phyloP scores from a whole-genome alignment of 2,888 invertebrate genomes.

The Phrixothrix hirtus region DNA sequence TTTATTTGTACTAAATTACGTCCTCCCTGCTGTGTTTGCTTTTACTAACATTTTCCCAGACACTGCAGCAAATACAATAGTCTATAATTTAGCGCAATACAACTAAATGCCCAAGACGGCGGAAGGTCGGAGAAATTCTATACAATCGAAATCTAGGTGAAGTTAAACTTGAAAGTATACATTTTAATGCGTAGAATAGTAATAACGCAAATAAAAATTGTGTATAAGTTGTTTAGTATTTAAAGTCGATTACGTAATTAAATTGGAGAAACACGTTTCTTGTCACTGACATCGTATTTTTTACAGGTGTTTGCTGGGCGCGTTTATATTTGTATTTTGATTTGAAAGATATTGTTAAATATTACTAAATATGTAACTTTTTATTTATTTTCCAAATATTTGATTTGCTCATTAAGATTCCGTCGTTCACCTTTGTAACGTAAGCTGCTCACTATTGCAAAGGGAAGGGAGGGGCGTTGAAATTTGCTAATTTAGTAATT shows the following conservation, averaged over 20 bases:
- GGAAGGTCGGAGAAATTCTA: not conserved
- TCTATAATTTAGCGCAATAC: not conserved
- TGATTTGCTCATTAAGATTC: no score
- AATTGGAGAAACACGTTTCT: not conserved
- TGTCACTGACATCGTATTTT: not conserved
- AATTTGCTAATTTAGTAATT: no score
- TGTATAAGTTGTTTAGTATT: conserved; percentile 1
- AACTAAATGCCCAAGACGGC: not conserved
- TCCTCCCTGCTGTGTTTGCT: not conserved
- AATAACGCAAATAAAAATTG: not conserved
- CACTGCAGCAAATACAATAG: conserved; percentile 5
- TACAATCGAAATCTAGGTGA: not conserved
- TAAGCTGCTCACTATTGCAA: no score
- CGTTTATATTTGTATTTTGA: no score
- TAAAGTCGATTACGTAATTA: conserved; percentile 1
- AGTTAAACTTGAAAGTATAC: not conserved
- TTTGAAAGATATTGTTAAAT: no score
- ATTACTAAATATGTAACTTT: not conserved
- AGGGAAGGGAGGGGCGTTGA: no score
- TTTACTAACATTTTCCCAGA: conserved; percentile 1
- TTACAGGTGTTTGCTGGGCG: no score
- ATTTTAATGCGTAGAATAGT: not conserved
- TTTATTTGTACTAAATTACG: conserved; percentile 2
- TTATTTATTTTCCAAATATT: not conserved
- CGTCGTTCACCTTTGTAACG: no score